Evolutionary conservation across 2,888 invertebrate species (phyloP).

Genomic region (Galerucella pusilla): DNA sequence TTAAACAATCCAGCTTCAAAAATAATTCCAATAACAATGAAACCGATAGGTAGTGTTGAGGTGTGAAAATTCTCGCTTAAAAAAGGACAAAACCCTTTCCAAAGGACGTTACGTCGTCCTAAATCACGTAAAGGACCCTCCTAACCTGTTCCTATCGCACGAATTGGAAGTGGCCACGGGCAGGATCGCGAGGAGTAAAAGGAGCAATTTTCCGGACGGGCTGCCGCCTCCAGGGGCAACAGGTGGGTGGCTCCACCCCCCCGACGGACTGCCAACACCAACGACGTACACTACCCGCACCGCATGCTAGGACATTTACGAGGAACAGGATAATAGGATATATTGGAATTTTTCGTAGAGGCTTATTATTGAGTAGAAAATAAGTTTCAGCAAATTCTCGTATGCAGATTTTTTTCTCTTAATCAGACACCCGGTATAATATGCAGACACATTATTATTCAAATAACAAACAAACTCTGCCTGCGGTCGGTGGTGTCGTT

Average conservation of each 20-base stretch:
- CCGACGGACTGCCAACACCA: conserved; percentile 37
- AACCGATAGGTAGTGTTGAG: neutral
- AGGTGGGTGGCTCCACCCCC: conserved; percentile 59
- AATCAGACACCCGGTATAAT: no score
- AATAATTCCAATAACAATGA: neutral
- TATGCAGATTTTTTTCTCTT: no score
- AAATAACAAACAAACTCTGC: neutral
- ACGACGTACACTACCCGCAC: conserved; percentile 28
- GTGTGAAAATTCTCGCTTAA: neutral
- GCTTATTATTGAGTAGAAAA: neutral
- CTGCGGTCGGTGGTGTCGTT: neutral
- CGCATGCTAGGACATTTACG: conserved; percentile 9
- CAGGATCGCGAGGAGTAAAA: conserved; percentile 27
- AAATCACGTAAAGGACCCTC: conserved; percentile 31
- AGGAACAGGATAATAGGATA: conserved; percentile 15
- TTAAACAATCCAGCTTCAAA: no score
- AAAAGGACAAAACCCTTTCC: conserved; percentile 20
- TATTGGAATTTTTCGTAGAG: neutral
- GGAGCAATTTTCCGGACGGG: conserved; percentile 32
- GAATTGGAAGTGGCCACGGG: conserved; percentile 34
- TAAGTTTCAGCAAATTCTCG: no score
- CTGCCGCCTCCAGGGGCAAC: conserved; percentile 55
- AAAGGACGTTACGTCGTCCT: conserved; percentile 13
- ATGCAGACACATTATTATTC: neutral
- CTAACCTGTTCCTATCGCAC: conserved; percentile 31